Evolutionary conservation across 2,888 invertebrate species (phyloP), one percentile per base, ranked within the genome.

Genomic region (Melanotus villosus): DNA sequence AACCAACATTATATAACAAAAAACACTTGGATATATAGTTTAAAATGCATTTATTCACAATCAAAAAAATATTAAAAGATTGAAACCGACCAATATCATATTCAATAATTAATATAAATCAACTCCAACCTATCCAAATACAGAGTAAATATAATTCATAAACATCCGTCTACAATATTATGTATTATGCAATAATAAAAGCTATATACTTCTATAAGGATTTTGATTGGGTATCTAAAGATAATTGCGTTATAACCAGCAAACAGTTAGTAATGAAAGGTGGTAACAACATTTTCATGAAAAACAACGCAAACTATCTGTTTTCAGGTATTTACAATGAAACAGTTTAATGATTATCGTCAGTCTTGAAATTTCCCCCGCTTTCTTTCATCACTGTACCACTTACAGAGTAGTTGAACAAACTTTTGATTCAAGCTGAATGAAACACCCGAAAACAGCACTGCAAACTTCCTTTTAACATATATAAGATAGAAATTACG

Each of bases 51-150:
- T 75, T 75, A 73, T 73, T 75, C 63, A 71, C 75, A 75, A 65
- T 71, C 56, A 75, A 75, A 73, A 72, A 70, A 62, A 62, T 62
- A 62, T 65, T 70, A 73, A 75, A 72, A 73, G 73, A 68, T 68
- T 72, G 71, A 69, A 73, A 70, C 63, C 65, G 70, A 71, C 71
- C 72, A 70, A 68, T 73, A 73, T 69, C 45, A 71, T 26, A 47
- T 70, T 62, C 60, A 69, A 69, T 68, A 72, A 71, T 75, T 65
- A 75, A 75, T 73, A 75, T 75, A 75, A 73, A 75, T 75, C 68
- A 75, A 75, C 72, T 72, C 71, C 69, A 73, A 71, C 70, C 72
- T 73, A 73, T 68, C 67, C 68, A 70, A 57, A 59, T 73, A 72
- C 59, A 70, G 60, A 72, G 66, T 62, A 65, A 68, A 65, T 73